These are phyloP conservation scores for Manacus vitellinus DNA, from an alignment of 2,113 vertebrate genomes.

Conservation along the genomic window DNA sequence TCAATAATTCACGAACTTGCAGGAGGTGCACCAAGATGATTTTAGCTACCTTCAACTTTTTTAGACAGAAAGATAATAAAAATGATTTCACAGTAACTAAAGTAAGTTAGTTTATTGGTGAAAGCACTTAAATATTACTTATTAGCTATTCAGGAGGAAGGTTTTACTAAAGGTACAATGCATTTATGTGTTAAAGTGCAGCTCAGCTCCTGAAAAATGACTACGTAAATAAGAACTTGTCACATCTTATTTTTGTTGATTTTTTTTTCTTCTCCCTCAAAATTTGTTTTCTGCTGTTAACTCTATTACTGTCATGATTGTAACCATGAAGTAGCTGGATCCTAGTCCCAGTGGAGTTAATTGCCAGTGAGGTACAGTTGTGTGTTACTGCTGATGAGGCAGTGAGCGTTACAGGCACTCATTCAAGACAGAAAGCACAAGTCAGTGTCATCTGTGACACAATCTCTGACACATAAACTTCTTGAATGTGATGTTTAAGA, in stretches of 20 bases:
- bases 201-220: constrained; percentile 29
- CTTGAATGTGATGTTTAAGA: not conserved
- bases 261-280: not conserved
- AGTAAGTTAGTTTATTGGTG: constrained; percentile 39
- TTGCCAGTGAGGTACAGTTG: not conserved
- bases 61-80: constrained; percentile 41
- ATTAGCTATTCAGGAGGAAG: constrained; percentile 62
- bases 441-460: not conserved
- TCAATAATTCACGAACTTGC: constrained; percentile 42
- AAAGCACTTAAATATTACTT: constrained; percentile 54
- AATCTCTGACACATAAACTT: not conserved
- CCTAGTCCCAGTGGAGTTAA: not conserved
- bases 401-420: not conserved
- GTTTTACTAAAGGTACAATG: constrained; percentile 49
- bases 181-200: constrained; percentile 43
- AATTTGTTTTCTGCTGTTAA: not conserved
- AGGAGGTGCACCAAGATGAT: constrained; percentile 22
- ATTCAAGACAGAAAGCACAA: not conserved
- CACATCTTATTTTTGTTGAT: constrained; percentile 41
- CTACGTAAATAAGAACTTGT: constrained; percentile 56
- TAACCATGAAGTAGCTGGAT: not conserved
- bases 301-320: not conserved
- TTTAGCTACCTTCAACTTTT: constrained; percentile 32
- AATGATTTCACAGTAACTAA: constrained; percentile 37
- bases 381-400: not conserved